Base-by-base conservation (phyloP, 2,797 vertebrate species). In the Benthosema pterotum region DNA sequence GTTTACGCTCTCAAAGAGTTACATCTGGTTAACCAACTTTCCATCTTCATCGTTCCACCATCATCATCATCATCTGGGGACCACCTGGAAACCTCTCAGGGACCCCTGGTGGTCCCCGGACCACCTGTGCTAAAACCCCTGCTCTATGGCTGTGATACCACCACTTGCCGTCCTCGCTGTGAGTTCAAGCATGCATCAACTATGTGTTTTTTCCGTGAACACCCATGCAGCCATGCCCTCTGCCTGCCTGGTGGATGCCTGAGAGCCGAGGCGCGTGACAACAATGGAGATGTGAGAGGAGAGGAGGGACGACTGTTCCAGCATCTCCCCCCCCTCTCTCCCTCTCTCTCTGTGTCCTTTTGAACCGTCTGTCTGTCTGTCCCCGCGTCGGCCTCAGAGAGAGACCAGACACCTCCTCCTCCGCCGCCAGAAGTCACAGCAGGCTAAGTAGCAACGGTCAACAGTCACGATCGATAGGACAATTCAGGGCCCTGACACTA, bases 241-340 rank as follows among this genome's bases (percentile, higher is more conserved):
- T n/a, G 50, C 43, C 59, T 32, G 52, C 18, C 45, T n/a, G 14
- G 43, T 38, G 52, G 53, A 56, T 19, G 49, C 52, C 47, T 54
- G 42, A 11, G 11, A 50, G 19, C 17, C 9, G 9, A 32, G 58
- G 50, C 60, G 32, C 48, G 43, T 49, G 71, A 65, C 47, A 55
- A 56, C 65, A 65, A 63, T 63, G 69, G 42, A 17, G 57, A 72
- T 72, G 38, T 42, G 19, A 19, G 11, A 22, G 5, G 28, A 32
- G 25, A 32, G n/a, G n/a, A n/a, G 22, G 22, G 22, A 25, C 22
- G 2, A 57, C 25, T 42, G 47, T 52, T 18, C 18, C 32, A 51
- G 54, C 45, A 25, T 25, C 22, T 25, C 22, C 5, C 22, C 4
- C 59, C 47, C 18, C 22, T 25, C 22, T 25, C 22, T 22, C 59